Base-by-base conservation (phyloP, 2,113 vertebrate species). In the Chaenocephalus aceratus region DNA sequence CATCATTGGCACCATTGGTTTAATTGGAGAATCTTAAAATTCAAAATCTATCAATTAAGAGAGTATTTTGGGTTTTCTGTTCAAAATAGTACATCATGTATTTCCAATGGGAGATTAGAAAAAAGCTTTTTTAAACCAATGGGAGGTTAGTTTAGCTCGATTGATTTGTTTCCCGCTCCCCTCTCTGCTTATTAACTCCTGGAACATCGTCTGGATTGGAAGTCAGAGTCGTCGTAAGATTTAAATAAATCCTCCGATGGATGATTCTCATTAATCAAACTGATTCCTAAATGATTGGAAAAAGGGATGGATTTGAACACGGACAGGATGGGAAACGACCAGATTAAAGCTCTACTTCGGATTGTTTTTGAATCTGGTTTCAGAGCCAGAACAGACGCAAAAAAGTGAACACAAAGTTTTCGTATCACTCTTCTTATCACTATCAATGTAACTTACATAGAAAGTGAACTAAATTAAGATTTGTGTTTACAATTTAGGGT, bases 271-370 rank as follows among this genome's bases (percentile, higher is more conserved):
- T 41, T 26, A 14, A 58, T 73, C 16, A 13, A 21, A 66, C 53
- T 9, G 3, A 68, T 51, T 5, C 21, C 56, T 68, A 13, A 15
- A 45, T 5, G 10, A 21, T 45, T 12, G 6, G 41, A 61, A 16
- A 30, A 14, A 10, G 2, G 3, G 5, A 54, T 6, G 49, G 34
- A 67, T 45, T 1, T 4, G 59, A 67, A 34, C 51, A 58, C 1
- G 51, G 26, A 34, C 59, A 71, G 66, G 67, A 41, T 2, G 56
- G 63, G 67, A 72, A 77, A 67, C 56, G 3, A 64, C 41, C 69
- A 2, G 41, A 9, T 45, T 6, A 41, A 15, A 10, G 60, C 61
- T 9, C 14, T 8, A 2, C 57, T 10, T 41, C 57, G 54, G 60
- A 54, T 30, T 56, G 59, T 13, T 72, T 57, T 41, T 46, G 12